Evolutionary conservation across 2,888 invertebrate genomes (phyloP).

Genomic region (Aricia artaxerxes): DNA sequence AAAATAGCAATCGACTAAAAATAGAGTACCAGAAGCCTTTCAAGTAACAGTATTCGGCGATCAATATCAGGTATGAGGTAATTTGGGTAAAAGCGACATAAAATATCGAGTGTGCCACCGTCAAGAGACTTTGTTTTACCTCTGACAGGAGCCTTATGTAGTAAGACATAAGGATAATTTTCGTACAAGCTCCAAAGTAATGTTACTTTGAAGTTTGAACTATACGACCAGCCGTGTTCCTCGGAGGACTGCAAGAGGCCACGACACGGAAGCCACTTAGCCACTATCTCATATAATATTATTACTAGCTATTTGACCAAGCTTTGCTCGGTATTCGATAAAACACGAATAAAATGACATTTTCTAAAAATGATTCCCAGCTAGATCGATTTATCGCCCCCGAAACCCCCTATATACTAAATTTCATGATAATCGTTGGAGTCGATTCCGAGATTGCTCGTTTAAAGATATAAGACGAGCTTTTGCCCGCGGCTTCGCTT

Average conservation of each 20-base stretch:
- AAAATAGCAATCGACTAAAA: not conserved
- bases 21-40: not conserved
- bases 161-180: not conserved
- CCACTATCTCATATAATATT: not conserved
- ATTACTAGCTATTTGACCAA: too few species aligned
- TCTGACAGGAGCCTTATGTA: not conserved
- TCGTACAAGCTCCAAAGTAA: not conserved
- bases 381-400: too few species aligned
- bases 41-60: not conserved
- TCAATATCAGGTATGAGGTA: not conserved
- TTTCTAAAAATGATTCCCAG: too few species aligned
- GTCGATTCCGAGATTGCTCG: too few species aligned
- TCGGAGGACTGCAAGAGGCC: conserved; percentile 34
- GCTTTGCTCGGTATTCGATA: too few species aligned
- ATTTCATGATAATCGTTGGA: too few species aligned
- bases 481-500: too few species aligned
- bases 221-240: conserved; percentile 52
- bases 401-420: too few species aligned
- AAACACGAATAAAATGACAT: too few species aligned
- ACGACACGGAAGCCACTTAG: conserved; percentile 35
- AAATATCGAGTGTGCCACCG: conserved; percentile 69
- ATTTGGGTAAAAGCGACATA: conserved; percentile 58
- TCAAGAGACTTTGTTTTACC: conserved; percentile 60
- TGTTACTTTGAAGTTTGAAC: not conserved
- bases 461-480: too few species aligned